Base-by-base conservation (phyloP, 1,140 invertebrate species). In the Drosophila triauraria region DNA sequence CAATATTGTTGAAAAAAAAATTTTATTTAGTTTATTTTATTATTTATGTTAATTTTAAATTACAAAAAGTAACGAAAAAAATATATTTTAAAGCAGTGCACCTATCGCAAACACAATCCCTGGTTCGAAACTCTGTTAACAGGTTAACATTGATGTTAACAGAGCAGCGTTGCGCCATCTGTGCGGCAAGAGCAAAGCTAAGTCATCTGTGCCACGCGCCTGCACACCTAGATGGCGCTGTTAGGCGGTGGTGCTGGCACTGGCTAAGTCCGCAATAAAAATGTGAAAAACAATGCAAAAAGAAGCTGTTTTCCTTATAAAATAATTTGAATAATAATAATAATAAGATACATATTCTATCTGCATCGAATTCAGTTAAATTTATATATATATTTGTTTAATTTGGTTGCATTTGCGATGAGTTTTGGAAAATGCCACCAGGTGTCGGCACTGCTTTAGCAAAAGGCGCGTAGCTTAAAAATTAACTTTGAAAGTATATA, bases 191-290 rank as follows among this genome's bases (percentile, higher is more conserved):
- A 25, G 10, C 7, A 35, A 58, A 13, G 23, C 35, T 6, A 17
- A 10, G 32, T 47, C 23, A 51, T 25, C 59, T 27, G 38, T 58
- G 8, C 38, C 12, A 3, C 17, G 4, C 3, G 7, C 8, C 13
- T n/a, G 7, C 4, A 43, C 8, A 43, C 40, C 61, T 61, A 44
- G 38, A 64, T 30, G 56, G 57, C 40, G 56, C 57, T 32, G 20
- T 0, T 2, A 2, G 15, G 1, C 3, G 3, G 5, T 54, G 51
- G 54, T 42, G 42, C 9, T 12, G 27, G 40, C 6, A 17, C 23
- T 2, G 56, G 40, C 62, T 64, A 44, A 25, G 27, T 30, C 1
- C 6, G 27, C 27, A 30, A 30, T 6, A 7, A 32, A 38, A 20
- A 59, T 23, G 27, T 32, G 5, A 2, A 10, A 15, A 42, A 25